Conservation (phyloP, 1,140 invertebrate species). For the Rhizoglyphus robini region DNA sequence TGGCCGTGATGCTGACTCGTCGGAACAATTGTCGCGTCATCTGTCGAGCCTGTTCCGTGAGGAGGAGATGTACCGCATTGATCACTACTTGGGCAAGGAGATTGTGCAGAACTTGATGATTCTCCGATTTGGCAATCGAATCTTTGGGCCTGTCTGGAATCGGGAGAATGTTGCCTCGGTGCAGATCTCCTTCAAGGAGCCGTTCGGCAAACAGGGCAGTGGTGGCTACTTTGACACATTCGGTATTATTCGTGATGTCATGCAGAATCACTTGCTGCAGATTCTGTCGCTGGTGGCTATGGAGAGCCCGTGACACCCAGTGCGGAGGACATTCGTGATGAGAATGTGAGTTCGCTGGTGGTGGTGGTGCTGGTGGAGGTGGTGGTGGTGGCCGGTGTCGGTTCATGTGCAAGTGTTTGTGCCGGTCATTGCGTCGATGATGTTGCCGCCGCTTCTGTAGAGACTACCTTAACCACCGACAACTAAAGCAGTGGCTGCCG, state of each 20-base stretch:
- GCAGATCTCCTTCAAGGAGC: constrained; percentile 34
- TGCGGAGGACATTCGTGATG: constrained; percentile 27
- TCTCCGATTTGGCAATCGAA: constrained; percentile 25
- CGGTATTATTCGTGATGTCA: constrained; percentile 35
- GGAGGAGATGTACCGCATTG: constrained; percentile 33
- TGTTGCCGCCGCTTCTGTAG: too few relatives aligned
- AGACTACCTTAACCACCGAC: too few relatives aligned
- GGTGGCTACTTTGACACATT: constrained; percentile 32
- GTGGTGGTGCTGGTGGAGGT: constrained; percentile 8
- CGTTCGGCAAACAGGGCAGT: constrained; percentile 29
- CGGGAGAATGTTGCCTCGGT: constrained; percentile 32
- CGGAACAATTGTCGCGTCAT: constrained; percentile 1
- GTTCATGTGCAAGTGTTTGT: too few relatives aligned
- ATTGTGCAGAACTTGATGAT: constrained; percentile 15
- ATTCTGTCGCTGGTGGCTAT: constrained; percentile 33
- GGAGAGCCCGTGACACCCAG: constrained; percentile 31
- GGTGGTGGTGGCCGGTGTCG: too few relatives aligned
- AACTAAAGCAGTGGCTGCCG: too few relatives aligned
- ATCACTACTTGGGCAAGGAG: constrained; percentile 35
- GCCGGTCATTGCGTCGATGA: too few relatives aligned
- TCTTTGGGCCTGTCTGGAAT: constrained; percentile 29
- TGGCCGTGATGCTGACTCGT: constrained; percentile 12
- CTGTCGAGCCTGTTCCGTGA: constrained; percentile 26
- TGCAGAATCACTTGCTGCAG: constrained; percentile 36
- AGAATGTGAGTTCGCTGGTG: too few relatives aligned